Conservation (phyloP, 2,113 vertebrate species). For the Australoheros scitulus region DNA sequence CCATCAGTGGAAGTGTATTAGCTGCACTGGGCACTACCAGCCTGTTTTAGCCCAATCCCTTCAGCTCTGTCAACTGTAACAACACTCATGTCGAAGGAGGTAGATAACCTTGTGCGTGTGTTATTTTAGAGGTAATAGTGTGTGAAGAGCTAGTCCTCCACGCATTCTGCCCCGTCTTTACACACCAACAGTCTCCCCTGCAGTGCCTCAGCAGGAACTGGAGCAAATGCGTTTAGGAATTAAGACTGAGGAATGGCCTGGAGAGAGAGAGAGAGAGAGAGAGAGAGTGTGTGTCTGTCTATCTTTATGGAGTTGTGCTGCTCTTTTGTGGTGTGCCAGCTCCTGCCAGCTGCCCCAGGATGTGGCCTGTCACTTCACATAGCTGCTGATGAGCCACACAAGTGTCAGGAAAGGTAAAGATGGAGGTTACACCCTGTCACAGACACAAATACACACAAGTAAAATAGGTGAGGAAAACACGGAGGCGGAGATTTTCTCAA, state of each 20-base stretch:
- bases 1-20: background rate
- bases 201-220: constrained; percentile 91
- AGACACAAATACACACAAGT: background rate
- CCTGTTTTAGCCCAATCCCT: constrained; percentile 58
- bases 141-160: constrained; percentile 86
- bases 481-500: background rate
- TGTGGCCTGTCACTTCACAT: constrained; percentile 98
- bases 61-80: constrained; percentile 48
- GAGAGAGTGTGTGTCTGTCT: background rate
- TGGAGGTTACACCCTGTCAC: constrained; percentile 59
- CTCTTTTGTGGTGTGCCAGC: constrained; percentile 91
- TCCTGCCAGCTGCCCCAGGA: constrained; percentile 91
- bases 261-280: too few relatives aligned
- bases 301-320: constrained; percentile 79
- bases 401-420: constrained; percentile 96
- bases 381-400: constrained; percentile 94
- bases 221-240: constrained; percentile 99
- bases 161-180: constrained; percentile 73
- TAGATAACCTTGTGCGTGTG: constrained; percentile 46
- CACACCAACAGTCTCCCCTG: constrained; percentile 84
- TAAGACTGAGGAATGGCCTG: constrained; percentile 82
- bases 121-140: constrained; percentile 84
- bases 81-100: constrained; percentile 24
- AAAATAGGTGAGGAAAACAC: constrained; percentile 1
- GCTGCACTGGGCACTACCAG: constrained; percentile 47